Conservation (phyloP, 2,888 invertebrate species). For the Frankliniella intonsa region DNA sequence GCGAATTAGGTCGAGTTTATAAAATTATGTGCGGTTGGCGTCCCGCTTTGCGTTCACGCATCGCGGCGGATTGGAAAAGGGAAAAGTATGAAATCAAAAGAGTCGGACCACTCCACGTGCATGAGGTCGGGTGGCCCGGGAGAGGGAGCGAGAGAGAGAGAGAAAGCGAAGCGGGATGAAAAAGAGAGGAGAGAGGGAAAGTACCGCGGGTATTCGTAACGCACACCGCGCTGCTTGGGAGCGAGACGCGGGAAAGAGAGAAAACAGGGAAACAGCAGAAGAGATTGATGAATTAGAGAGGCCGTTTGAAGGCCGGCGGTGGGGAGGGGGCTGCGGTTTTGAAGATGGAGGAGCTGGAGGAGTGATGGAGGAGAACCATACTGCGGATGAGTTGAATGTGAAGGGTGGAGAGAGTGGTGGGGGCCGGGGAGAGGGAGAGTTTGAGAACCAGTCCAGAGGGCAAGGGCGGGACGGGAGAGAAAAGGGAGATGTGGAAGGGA, state of each 20-base stretch:
- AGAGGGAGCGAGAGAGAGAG: neutral
- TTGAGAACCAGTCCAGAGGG: neutral
- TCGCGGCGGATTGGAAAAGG: conserved; percentile 18
- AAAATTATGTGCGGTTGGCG: conserved; percentile 8
- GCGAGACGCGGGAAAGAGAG: neutral
- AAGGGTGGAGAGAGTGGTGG: neutral
- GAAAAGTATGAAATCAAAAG: conserved; percentile 1
- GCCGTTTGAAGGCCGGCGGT: neutral
- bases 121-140: neutral
- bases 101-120: conserved; percentile 12
- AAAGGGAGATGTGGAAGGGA: neutral
- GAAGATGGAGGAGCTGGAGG: neutral
- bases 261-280: neutral
- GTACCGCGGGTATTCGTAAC: neutral
- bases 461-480: neutral
- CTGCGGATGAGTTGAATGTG: neutral
- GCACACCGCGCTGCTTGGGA: neutral
- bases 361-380: neutral
- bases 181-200: neutral
- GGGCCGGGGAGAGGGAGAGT: neutral
- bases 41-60: conserved; percentile 13
- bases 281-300: conserved; percentile 25
- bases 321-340: neutral
- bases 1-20: conserved; percentile 20
- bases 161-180: neutral